Base-by-base conservation (phyloP, 2,797 vertebrate genomes). In the Rousettus madagascariensis region DNA sequence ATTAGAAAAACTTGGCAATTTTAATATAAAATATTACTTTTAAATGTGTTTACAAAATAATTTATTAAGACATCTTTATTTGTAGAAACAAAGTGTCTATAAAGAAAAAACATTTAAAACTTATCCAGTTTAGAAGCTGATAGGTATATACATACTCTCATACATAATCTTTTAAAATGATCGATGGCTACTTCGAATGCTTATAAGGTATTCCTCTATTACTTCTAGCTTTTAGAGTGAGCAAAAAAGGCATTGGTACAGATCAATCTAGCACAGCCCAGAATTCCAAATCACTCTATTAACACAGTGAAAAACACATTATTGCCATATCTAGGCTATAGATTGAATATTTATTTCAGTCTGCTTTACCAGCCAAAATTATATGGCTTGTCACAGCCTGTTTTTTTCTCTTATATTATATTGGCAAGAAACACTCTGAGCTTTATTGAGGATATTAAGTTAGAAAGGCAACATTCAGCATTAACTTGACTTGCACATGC, bases 391-490 rank as follows among this genome's bases (percentile, higher is more conserved):
- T 86, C 78, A 86, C 53, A 94, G 30, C 57, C 51, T 97, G 19
- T 97, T 49, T 97, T 96, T 97, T 90, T 71, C 26, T 30, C 94
- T 86, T 92, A 95, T 94, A 95, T 95, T 93, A 41, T 15, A 22
- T 95, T 95, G 90, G 55, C 74, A 96, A 95, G 97, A 33, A 95
- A 89, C 63, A 93, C 57, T 92, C 80, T 72, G 85, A 75, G 59
- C 72, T 90, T 96, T 66, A 90, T 12, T 93, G 78, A 90, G 46
- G 75, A 97, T 96, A 95, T 95, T 57, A 46, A 43, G 55, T 97
- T 97, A 78, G 90, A 94, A 96, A 79, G 65, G 59, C 28, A 90
- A 9, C 78, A 71, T 85, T 95, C 30, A 49, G 51, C 51, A 83
- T 94, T 96, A 36, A 85, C 59, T 96, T 77, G 38, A 51, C 19